phyloP scores from a whole-genome alignment of 2,797 vertebrate species.

The Phrynocephalus forsythii region DNA sequence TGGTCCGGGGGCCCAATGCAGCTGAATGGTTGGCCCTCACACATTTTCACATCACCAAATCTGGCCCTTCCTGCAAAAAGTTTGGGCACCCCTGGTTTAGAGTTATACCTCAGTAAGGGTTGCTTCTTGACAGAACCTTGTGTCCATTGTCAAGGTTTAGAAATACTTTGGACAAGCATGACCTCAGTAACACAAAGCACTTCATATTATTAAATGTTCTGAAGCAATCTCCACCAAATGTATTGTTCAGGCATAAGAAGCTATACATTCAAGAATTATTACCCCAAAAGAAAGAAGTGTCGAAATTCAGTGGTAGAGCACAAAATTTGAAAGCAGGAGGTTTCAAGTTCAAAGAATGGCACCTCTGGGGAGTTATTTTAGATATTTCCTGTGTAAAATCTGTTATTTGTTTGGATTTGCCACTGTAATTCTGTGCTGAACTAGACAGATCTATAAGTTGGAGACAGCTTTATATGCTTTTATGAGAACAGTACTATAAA shows the following conservation, averaged over 20 bases:
- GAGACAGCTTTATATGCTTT: too few relatives aligned
- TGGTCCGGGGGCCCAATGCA: too few relatives aligned
- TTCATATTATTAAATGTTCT: neutral
- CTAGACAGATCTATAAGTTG: too few relatives aligned
- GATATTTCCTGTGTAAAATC: neutral
- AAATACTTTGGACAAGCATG: neutral
- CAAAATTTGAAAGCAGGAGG: neutral
- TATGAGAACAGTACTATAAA: too few relatives aligned
- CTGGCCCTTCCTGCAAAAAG: too few relatives aligned
- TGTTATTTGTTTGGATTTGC: too few relatives aligned
- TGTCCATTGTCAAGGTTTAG: neutral
- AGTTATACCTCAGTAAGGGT: neutral
- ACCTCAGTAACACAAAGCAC: neutral
- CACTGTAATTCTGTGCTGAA: too few relatives aligned
- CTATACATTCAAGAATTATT: neutral
- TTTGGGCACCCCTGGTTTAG: too few relatives aligned
- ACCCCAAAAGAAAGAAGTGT: neutral
- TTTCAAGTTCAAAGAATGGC: neutral
- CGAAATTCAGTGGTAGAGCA: neutral
- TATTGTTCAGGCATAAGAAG: neutral
- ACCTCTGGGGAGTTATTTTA: neutral
- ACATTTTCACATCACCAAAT: too few relatives aligned
- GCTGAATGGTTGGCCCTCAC: too few relatives aligned
- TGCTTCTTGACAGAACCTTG: neutral
- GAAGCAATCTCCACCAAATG: neutral